phyloP scores from a whole-genome alignment of 2,113 vertebrate species.

The Paedocypris sp. region DNA sequence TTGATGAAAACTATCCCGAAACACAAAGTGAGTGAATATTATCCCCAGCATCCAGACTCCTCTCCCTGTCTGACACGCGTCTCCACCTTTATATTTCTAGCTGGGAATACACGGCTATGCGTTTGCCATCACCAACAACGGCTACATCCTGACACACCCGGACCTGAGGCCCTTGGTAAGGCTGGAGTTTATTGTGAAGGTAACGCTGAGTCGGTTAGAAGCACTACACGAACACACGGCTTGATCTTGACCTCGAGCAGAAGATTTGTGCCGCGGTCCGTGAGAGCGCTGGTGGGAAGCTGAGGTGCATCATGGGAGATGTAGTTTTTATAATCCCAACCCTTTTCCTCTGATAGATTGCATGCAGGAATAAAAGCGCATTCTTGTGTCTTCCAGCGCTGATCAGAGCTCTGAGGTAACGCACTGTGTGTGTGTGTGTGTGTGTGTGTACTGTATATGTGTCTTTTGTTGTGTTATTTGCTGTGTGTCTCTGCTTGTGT shows the following conservation, averaged over 20 bases:
- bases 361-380: conserved; percentile 70
- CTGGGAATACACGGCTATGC: conserved; percentile 94
- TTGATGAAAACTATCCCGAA: conserved; percentile 94
- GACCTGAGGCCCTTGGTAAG: conserved; percentile 94
- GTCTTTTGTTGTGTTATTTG: no score
- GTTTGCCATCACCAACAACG: conserved; percentile 96
- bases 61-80: no score
- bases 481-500: no score
- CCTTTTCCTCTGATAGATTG: conserved; percentile 71
- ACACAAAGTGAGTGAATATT: conserved; percentile 81
- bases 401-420: conserved; percentile 67
- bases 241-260: no score
- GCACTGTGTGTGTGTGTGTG: conserved; percentile 40
- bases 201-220: no score
- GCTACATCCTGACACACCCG: conserved; percentile 92
- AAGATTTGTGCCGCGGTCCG: no score
- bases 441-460: conserved; percentile 1
- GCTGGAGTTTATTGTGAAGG: conserved; percentile 31
- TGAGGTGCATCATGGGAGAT: conserved; percentile 45
- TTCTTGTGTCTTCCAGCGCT: conserved; percentile 64
- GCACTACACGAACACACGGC: no score
- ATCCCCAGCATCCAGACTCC: not conserved
- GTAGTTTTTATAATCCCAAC: conserved; percentile 65
- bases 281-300: conserved; percentile 45
- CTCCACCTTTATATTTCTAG: conserved; percentile 55